Percentiles rank a stretch among this genome's conserved stretches.
Evolutionary conservation across 2,888 invertebrate genomes (phyloP).

Genomic region (Ceratothoa steindachneri): DNA sequence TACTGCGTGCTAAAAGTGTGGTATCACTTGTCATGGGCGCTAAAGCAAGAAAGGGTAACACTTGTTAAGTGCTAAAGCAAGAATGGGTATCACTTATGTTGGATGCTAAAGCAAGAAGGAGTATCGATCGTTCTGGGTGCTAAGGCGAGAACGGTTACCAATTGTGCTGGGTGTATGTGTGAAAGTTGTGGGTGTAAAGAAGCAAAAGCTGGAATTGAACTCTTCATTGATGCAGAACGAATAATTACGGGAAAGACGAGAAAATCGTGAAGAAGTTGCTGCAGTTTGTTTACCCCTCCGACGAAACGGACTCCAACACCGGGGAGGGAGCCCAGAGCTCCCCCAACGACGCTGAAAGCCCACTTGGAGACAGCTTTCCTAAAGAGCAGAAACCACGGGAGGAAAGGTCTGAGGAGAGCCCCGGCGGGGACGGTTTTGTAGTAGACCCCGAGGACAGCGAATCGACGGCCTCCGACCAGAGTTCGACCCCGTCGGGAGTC

Average conservation of each 20-base stretch:
- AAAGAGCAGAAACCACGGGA: not conserved
- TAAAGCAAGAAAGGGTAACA: no score
- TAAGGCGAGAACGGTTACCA: no score
- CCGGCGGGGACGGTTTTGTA: slow-evolving; percentile 20
- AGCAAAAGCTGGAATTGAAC: no score
- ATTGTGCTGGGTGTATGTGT: no score
- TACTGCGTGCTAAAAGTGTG: no score
- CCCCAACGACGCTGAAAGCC: not conserved
- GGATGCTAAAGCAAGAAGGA: no score
- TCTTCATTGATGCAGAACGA: slow-evolving; percentile 23
- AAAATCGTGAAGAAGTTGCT: slow-evolving; percentile 37
- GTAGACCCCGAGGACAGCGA: slow-evolving; percentile 31
- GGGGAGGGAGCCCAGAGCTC: not conserved
- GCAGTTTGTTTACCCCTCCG: slow-evolving; percentile 19
- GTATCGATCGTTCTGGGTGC: no score
- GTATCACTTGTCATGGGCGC: no score
- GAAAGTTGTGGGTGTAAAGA: no score
- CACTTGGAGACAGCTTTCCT: not conserved
- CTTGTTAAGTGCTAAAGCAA: no score
- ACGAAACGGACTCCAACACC: slow-evolving; percentile 2
- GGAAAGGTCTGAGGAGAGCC: not conserved
- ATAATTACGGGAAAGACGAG: slow-evolving; percentile 39
- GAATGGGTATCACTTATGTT: no score
- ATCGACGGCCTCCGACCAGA: not conserved
- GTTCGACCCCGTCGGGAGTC: not conserved